Percentiles rank a stretch among this genome's conserved stretches.
phyloP scores from a whole-genome alignment of 2,797 vertebrate genomes.

The Myiotriccus ornatus region DNA sequence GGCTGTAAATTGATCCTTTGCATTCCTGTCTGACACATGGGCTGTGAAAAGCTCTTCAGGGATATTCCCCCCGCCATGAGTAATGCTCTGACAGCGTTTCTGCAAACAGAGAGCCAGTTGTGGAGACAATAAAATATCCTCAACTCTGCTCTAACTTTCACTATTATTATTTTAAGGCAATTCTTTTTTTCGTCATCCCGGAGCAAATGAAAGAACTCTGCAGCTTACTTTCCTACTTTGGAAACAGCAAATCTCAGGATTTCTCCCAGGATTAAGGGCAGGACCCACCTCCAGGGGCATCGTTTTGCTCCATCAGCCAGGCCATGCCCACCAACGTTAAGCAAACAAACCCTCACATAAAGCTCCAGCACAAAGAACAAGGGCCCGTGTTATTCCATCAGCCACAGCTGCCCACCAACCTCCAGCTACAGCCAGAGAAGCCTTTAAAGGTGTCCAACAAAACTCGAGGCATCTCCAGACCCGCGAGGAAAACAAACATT shows the following conservation, averaged over 20 bases:
- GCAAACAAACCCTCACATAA: constrained; percentile 3
- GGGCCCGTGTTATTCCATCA: background rate
- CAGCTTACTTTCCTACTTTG: background rate
- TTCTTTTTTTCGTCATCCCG: background rate
- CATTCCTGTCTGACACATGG: constrained; percentile 73
- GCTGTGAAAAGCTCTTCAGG: constrained; percentile 53
- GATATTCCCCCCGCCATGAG: constrained; percentile 25
- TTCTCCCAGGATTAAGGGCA: background rate
- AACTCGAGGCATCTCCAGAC: background rate
- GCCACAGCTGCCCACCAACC: background rate
- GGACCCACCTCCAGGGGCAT: background rate
- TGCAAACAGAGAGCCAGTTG: background rate
- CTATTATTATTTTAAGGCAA: background rate
- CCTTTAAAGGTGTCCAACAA: background rate
- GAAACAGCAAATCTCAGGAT: background rate
- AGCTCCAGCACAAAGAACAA: constrained; percentile 2
- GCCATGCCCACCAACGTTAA: background rate
- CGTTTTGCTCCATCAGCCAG: background rate
- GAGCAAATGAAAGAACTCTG: background rate
- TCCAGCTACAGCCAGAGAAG: background rate
- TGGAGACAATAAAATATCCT: background rate
- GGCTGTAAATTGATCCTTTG: constrained; percentile 75
- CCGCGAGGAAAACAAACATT: background rate
- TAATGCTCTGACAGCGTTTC: constrained; percentile 8
- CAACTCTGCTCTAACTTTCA: background rate